Base-by-base conservation (phyloP, 2,113 vertebrate genomes). In the Coturnix japonica region DNA sequence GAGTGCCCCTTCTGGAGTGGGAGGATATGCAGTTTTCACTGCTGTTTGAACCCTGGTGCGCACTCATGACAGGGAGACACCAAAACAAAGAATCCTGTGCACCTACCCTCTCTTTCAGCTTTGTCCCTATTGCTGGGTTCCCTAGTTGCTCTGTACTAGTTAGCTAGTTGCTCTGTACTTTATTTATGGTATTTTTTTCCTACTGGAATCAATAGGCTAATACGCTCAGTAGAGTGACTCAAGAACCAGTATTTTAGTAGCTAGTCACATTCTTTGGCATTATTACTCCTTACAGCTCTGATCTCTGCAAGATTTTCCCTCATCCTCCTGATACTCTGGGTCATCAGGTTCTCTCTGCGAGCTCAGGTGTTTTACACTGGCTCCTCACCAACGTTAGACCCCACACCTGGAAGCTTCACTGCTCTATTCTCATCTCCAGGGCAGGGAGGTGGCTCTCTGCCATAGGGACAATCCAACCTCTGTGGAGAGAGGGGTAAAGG, bases 181-280 rank as follows among this genome's bases (percentile, higher is more conserved):
- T 69, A n/a, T 16, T 20, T 6, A 59, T 11, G 4, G 14, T 88
- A 28, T 87, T 89, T 74, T 94, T 63, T 56, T 90, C 51, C 70
- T 57, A 11, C 15, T 63, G 47, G 59, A 81, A 44, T 76, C 70
- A 47, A 57, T 47, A 23, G 46, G 7, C 64, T 94, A 89, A 84
- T 81, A 73, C 65, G 10, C 37, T 37, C 37, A 37, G 37, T 37
- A 76, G 13, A 35, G 54, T 65, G 54, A 91, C n/a, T 91, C 61
- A 74, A 76, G 47, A 54, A 86, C 43, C 43, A 87, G 66, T 80
- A 51, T 80, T 92, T 82, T 82, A 91, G 67, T 60, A 93, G 37
- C 71, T 85, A 60, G 47, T 92, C 81, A 67, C 1, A 0, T 82
- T 92, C 33, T 73, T 91, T 89, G 66, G 21, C 81, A 90, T 78